phyloP scores from a whole-genome alignment of 2,888 invertebrate species.

The Acrobasis repandana region DNA sequence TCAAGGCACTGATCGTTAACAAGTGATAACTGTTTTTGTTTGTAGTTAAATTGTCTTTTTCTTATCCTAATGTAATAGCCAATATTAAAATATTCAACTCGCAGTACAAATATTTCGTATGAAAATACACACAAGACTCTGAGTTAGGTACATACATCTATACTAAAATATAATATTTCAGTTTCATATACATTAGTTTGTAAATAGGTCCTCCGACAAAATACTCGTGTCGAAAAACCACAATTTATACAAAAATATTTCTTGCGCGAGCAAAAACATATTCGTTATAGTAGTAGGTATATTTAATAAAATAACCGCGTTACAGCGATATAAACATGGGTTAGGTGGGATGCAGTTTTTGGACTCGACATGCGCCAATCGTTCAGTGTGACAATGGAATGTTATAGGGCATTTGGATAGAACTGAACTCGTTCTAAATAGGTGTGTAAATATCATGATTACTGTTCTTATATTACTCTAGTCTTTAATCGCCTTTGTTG shows the following conservation, averaged over 20 bases:
- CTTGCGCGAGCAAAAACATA: constrained; percentile 58
- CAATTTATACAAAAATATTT: constrained; percentile 76
- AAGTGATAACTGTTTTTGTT: constrained; percentile 70
- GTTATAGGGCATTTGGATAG: constrained; percentile 54
- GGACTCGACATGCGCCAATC: constrained; percentile 65
- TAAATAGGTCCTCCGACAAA: constrained; percentile 70
- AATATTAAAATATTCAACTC: constrained; percentile 76
- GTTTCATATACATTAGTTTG: constrained; percentile 74
- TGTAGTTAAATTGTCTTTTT: constrained; percentile 64
- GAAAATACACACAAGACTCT: constrained; percentile 80
- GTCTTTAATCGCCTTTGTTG: constrained; percentile 37
- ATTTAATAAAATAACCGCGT: constrained; percentile 51
- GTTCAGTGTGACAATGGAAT: constrained; percentile 67
- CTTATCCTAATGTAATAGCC: constrained; percentile 78
- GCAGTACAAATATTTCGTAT: constrained; percentile 76
- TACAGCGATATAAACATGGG: constrained; percentile 53
- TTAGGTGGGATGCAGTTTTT: constrained; percentile 77
- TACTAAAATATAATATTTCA: constrained; percentile 73
- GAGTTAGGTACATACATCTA: constrained; percentile 69
- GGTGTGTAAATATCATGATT: constrained; percentile 29
- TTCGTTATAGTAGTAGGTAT: constrained; percentile 46
- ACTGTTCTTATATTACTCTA: constrained; percentile 35
- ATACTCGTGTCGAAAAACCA: constrained; percentile 59
- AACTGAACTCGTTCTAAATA: constrained; percentile 44
- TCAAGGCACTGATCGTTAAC: constrained; percentile 78